These are phyloP conservation scores for Saguinus midas DNA, from an alignment of 2,113 vertebrate genomes.

Conservation along the genomic window DNA sequence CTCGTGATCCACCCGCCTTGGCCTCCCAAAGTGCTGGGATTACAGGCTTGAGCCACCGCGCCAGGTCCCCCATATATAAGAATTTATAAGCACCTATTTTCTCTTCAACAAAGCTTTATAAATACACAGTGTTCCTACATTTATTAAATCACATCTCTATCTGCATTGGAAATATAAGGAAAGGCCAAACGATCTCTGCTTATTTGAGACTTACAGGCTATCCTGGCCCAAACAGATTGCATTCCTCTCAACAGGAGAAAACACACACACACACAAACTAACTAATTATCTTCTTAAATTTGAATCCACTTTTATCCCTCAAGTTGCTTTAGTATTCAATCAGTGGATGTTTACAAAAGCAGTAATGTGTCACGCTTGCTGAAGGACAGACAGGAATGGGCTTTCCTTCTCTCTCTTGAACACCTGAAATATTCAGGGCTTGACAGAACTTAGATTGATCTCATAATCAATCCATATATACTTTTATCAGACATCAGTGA, in stretches of 20 bases:
- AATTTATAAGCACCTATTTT: conserved; percentile 4
- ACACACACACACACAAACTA: background rate
- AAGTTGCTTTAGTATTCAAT: background rate
- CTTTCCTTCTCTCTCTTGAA: background rate
- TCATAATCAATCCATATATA: background rate
- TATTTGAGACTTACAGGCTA: background rate
- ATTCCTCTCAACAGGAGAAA: background rate
- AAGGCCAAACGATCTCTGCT: background rate
- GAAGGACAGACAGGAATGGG: background rate
- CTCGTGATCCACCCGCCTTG: too few species aligned
- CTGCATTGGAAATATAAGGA: background rate
- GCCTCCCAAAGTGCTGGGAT: too few species aligned
- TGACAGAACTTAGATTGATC: background rate
- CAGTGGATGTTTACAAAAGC: background rate
- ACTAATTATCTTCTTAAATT: background rate
- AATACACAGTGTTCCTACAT: background rate
- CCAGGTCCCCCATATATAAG: background rate
- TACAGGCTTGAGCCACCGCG: too few species aligned
- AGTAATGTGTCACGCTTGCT: background rate
- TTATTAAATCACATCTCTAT: conserved; percentile 3
- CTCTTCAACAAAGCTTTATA: conserved; percentile 24
- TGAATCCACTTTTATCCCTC: background rate
- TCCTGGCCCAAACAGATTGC: background rate
- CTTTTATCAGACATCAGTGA: background rate
- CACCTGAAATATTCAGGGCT: background rate